Percentiles rank a stretch among this genome's conserved stretches.
phyloP scores from a whole-genome alignment of 2,113 vertebrate species.

The Rallus limicola region DNA sequence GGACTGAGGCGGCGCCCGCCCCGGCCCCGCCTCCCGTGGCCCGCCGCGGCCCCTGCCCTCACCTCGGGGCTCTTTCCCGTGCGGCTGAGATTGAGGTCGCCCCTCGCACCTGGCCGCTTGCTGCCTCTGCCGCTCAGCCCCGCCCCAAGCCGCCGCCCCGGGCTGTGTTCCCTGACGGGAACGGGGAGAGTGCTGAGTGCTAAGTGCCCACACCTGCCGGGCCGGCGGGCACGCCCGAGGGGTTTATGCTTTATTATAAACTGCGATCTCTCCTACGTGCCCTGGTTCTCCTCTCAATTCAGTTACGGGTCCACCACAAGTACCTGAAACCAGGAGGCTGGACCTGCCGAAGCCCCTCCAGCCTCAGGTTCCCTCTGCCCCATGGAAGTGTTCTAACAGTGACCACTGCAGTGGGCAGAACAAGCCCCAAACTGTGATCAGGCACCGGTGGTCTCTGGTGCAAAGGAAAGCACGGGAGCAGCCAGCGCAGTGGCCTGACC shows the following conservation, averaged over 20 bases:
- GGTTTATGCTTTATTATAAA: no score
- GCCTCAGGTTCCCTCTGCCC: background rate
- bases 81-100: background rate
- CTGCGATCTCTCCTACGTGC: background rate
- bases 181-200: no score
- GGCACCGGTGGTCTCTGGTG: background rate
- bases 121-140: no score
- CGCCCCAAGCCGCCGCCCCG: no score
- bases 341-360: background rate
- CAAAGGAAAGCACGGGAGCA: background rate
- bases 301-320: rapidly evolving
- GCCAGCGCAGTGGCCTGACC: background rate
- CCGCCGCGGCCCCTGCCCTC: background rate
- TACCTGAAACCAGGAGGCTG: background rate
- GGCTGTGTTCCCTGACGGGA: no score
- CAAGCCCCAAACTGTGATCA: background rate
- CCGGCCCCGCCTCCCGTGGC: conserved; percentile 27
- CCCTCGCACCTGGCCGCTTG: background rate
- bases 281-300: background rate
- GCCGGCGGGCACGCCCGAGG: background rate
- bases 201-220: background rate
- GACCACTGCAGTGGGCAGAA: background rate
- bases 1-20: background rate
- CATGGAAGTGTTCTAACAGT: background rate
- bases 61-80: background rate